These are phyloP conservation scores for Lasaia peninsularis DNA, from an alignment of 1,140 invertebrate species.

Conservation along the genomic window DNA sequence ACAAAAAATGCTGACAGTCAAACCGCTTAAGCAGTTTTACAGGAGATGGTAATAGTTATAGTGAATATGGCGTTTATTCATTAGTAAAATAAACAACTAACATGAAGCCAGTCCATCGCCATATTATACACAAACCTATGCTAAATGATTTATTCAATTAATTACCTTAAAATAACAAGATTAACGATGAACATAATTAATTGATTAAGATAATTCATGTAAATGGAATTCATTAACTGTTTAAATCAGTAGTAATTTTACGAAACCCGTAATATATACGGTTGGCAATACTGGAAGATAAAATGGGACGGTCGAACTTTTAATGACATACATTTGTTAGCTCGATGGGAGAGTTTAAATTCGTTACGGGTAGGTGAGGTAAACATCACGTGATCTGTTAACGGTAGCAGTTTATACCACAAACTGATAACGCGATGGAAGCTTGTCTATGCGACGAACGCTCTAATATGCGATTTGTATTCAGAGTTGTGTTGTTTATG, in stretches of 20 bases:
- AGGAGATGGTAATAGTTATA: too few relatives aligned
- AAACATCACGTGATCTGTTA: slow-evolving; percentile 42
- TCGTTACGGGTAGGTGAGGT: slow-evolving; percentile 30
- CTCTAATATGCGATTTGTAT: slow-evolving; percentile 73
- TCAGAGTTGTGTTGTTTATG: slow-evolving; percentile 68
- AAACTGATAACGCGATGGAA: slow-evolving; percentile 47
- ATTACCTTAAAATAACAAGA: slow-evolving; percentile 3
- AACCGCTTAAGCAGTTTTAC: too few relatives aligned
- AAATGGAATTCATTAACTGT: slow-evolving; percentile 20
- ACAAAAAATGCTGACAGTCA: too few relatives aligned
- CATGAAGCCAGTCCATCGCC: too few relatives aligned
- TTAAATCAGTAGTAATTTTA: slow-evolving; percentile 12
- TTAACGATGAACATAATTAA: slow-evolving; percentile 8
- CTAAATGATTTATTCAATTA: background rate
- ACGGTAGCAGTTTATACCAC: slow-evolving; percentile 43
- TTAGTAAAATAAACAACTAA: too few relatives aligned
- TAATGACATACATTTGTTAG: slow-evolving; percentile 33
- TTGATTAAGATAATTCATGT: slow-evolving; percentile 12
- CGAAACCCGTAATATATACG: slow-evolving; percentile 19
- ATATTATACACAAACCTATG: too few relatives aligned
- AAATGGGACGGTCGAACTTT: slow-evolving; percentile 27
- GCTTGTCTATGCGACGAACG: slow-evolving; percentile 40
- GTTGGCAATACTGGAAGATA: slow-evolving; percentile 29
- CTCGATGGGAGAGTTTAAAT: slow-evolving; percentile 24
- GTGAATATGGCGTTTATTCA: too few relatives aligned